Conservation (phyloP, 2,888 invertebrate species). For the Lordiphosa fenestrarum region DNA sequence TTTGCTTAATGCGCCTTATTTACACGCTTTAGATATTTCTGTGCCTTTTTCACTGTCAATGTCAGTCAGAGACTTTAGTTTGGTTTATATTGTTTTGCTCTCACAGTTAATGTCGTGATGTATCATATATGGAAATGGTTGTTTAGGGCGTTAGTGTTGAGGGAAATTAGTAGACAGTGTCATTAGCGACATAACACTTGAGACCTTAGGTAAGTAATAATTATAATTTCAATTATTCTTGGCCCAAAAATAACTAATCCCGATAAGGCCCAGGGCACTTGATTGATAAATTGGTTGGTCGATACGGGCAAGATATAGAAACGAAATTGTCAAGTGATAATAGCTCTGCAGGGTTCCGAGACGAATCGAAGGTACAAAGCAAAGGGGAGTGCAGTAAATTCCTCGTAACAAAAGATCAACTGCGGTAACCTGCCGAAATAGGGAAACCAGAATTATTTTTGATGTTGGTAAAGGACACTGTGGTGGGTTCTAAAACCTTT, state of each 20-base stretch:
- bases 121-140: neutral
- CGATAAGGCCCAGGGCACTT: slow-evolving; percentile 5
- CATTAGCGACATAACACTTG: neutral
- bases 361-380: too few relatives aligned
- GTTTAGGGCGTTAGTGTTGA: neutral
- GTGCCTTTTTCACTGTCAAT: slow-evolving; percentile 24
- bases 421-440: too few relatives aligned
- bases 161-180: neutral
- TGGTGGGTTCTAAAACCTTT: too few relatives aligned
- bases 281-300: slow-evolving; percentile 4
- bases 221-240: neutral
- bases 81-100: neutral
- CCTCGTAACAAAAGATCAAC: too few relatives aligned
- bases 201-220: slow-evolving; percentile 1
- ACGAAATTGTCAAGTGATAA: slow-evolving; percentile 1
- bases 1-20: slow-evolving; percentile 20
- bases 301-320: neutral
- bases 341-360: neutral
- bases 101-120: slow-evolving; percentile 1
- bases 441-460: too few relatives aligned
- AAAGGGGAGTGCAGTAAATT: too few relatives aligned
- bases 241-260: neutral
- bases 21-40: slow-evolving; percentile 6
- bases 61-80: slow-evolving; percentile 32
- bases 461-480: too few relatives aligned